Conservation (phyloP, 2,888 invertebrate species). For the Sarcophaga caerulescens region DNA sequence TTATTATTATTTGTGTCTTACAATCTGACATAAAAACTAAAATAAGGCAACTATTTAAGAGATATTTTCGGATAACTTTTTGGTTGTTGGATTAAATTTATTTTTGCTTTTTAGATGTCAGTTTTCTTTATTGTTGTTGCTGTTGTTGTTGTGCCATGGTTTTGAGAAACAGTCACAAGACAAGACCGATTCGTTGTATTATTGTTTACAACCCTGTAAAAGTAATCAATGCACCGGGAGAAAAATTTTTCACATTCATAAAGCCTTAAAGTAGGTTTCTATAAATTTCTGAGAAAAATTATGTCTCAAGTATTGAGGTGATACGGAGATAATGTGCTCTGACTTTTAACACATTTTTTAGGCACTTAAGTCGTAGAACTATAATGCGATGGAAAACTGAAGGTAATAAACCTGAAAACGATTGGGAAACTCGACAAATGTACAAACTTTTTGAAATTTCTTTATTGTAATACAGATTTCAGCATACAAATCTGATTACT, state of each 20-base stretch:
- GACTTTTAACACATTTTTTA: too few relatives aligned
- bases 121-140: neutral
- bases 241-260: neutral
- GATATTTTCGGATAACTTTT: constrained; percentile 46
- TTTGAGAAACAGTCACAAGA: neutral
- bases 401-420: too few relatives aligned
- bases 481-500: too few relatives aligned
- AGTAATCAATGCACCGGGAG: constrained; percentile 22
- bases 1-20: constrained; percentile 14
- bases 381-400: too few relatives aligned
- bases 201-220: constrained; percentile 34
- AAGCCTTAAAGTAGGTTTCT: neutral
- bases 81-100: constrained; percentile 47
- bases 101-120: constrained; percentile 6
- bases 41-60: constrained; percentile 33
- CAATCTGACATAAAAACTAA: constrained; percentile 40
- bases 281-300: neutral
- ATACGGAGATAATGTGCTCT: too few relatives aligned
- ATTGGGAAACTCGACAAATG: too few relatives aligned
- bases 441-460: too few relatives aligned
- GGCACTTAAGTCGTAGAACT: too few relatives aligned
- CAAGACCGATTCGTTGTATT: constrained; percentile 27
- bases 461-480: too few relatives aligned
- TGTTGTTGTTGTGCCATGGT: constrained; percentile 26
- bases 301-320: neutral